Conservation (phyloP, 2,888 invertebrate species). For the Agrotis ipsilon region DNA sequence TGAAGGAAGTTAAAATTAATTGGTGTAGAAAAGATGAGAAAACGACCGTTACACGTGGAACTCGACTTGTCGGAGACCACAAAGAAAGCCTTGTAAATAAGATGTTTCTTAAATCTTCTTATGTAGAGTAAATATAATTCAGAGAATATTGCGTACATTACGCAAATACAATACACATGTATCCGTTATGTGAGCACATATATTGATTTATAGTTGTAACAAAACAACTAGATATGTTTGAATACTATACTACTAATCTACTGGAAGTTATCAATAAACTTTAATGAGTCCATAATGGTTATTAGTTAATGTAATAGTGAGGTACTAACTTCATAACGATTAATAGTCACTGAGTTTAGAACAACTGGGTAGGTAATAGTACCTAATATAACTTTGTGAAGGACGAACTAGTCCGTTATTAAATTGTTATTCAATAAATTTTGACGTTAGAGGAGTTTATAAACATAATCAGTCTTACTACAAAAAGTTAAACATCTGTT, state of each 20-base stretch:
- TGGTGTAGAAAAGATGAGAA: constrained; percentile 57
- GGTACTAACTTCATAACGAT: background rate
- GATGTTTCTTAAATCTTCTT: constrained; percentile 22
- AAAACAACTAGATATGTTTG: constrained; percentile 2
- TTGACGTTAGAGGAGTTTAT: background rate
- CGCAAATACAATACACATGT: constrained; percentile 25
- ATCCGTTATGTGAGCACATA: constrained; percentile 1
- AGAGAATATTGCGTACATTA: background rate
- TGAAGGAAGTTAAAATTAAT: constrained; percentile 64
- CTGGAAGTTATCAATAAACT: background rate
- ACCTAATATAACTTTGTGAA: background rate
- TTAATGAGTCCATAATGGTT: background rate
- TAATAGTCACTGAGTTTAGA: background rate
- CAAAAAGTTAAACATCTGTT: too few relatives aligned
- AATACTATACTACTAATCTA: background rate
- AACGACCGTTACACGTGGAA: constrained; percentile 39
- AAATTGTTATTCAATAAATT: background rate
- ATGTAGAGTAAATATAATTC: constrained; percentile 1
- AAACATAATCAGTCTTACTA: background rate
- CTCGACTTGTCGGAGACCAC: constrained; percentile 29
- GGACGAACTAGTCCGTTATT: background rate
- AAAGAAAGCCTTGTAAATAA: constrained; percentile 41
- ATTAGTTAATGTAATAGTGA: background rate
- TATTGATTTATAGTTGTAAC: background rate
- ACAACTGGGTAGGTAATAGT: background rate